Base-by-base conservation (phyloP, 2,797 vertebrate genomes). In the Heteromormyrus szaboi region DNA sequence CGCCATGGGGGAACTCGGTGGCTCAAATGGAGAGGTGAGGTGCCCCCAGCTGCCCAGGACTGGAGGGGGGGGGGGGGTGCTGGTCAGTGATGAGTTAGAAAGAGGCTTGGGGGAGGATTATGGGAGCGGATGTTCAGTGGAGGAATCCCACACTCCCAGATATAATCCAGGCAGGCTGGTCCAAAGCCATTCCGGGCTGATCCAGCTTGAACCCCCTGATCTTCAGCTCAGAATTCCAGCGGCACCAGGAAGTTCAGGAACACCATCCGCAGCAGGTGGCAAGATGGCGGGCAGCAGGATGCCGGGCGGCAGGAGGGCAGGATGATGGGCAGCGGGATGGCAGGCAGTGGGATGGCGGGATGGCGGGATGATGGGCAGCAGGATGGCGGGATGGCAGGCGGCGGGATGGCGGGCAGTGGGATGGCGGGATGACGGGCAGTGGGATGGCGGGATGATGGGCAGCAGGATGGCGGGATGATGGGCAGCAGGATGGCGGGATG, bases 51-150 rank as follows among this genome's bases (percentile, higher is more conserved):
- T 25, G 22, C 59, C 59, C 59, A 62, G n/a, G 22, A 59, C 56
- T 59, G n/a, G 56, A n/a, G 54, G n/a, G 7, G 6, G 33, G 29
- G 25, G 33, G 53, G 56, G 86, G 17, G 54, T 88, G 88, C 19
- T 22, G 7, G 92, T 90, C 91, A 92, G 89, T 92, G 51, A 56
- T 89, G 76, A 87, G 89, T 93, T 92, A 86, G 90, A 91, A 53
- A 53, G 89, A 89, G 89, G 93, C 91, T 59, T 37, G 29, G 62
- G 25, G 19, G 33, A 19, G 86, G 91, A 89, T 91, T 92, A 88
- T 90, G 89, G 84, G 79, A 88, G 88, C 51, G 86, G 88, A 90
- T 91, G 89, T 92, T 91, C 87, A 89, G 90, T 86, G 3, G 29
- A 25, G 90, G 89, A 92, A 93, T 90, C 90, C 62, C 14, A 25